Evolutionary conservation across 2,797 vertebrate species (phyloP), one percentile per base, ranked within the genome.

Genomic region (Pseudomugil gertrudae): DNA sequence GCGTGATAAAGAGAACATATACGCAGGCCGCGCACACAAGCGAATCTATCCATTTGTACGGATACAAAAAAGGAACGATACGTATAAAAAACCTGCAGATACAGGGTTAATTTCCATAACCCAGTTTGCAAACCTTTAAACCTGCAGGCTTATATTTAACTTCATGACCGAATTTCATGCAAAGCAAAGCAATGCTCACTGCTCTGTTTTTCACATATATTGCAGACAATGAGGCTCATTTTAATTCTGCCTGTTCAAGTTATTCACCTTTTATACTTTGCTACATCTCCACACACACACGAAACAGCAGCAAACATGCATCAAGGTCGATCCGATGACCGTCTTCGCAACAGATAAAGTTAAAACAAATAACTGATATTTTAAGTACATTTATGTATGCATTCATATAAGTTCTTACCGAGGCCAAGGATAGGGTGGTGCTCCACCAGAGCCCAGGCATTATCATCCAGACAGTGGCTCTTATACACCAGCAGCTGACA

Each of bases 401-500:
- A n/a, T 8, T 2, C 29, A 40, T 62, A 55, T 4, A n/a, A 3
- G 15, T 8, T 50, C 84, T 82, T 73, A 92, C 97, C 98, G 74
- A 99, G 91, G 88, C 97, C 96, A 57, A 98, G 94, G 63, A 96
- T 92, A 3, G 96, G 95, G 91, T 98, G 97, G 89, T 98, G 95
- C 89, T 99, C 98, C 93, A 99, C 96, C 69, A 99, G 94, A 0
- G 95, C 92, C 98, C 98, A 99, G 93, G 95, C 95, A 84, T 96
- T 96, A 92, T 99, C 97, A 63, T 99, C 96, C 93, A 99, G 89
- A 87, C 96, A 98, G 93, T 99, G 97, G 92, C 95, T 98, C 90
- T 95, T 96, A 94, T 98, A 97, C 85, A 98, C 95, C 88, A 99
- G 95, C 82, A 98, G 86, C 91, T 99, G 97, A 89, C 97, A 98